Evolutionary conservation across 2,888 invertebrate genomes (phyloP), one percentile per base, ranked within the genome.

Genomic region (Beris chalybata): DNA sequence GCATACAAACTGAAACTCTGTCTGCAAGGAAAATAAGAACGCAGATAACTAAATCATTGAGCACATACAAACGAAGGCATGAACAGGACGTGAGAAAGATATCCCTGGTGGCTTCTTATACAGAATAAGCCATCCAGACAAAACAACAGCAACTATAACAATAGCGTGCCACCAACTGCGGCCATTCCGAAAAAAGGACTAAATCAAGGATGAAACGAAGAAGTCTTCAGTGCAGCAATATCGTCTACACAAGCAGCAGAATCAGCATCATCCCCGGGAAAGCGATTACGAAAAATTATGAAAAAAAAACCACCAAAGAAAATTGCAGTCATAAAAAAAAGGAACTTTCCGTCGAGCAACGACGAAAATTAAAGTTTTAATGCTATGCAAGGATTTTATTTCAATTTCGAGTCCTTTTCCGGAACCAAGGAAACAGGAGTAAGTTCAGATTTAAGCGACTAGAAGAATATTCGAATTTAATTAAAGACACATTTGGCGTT

Each of bases 301-400:
- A 45, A 30, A 29, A 32, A 58, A 30, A 47, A 59, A 13, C 22
- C 22, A 22, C 22, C 22, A 22, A 48, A 59, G 13, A 22, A 59
- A 22, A 30, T 9, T n/a, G 30, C 12, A 13, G 58, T 38, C 7
- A 52, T 22, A 61, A 38, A 50, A 12, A 50, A 43, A 44, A 56
- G 15, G 61, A 61, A 52, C 50, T 61, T 61, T 61, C 38, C 52
- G 15, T 52, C 52, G 50, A 43, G 15, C 48, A 48, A 38, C n/a
- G 69, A 70, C 66, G 69, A 70, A 71, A 70, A 70, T 71, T 71
- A 70, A 71, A 71, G 69, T 71, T 71, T 70, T 71, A 71, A 71
- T 71, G 70, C 66, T 69, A 70, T 71, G 70, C 71, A 71, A 68
- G 68, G 71, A 69, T 68, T 69, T 70, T 69, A 67, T 61, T 68